phyloP scores from a whole-genome alignment of 1,140 invertebrate genomes.

The Pseudachorutes palmiensis region DNA sequence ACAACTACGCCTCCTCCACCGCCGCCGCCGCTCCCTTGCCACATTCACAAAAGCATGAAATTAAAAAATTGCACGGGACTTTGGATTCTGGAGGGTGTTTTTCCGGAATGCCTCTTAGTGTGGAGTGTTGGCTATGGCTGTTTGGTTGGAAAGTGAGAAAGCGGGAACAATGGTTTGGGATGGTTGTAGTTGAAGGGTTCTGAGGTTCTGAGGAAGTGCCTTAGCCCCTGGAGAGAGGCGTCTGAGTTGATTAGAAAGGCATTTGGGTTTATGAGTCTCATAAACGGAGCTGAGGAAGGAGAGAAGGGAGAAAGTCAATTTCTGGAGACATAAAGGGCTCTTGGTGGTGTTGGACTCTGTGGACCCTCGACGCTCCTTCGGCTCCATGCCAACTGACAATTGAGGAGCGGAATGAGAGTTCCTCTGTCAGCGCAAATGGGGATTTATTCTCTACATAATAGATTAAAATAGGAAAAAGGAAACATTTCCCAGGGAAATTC shows the following conservation, averaged over 20 bases:
- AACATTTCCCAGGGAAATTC: slow-evolving; percentile 13
- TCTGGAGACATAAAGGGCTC: slow-evolving; percentile 4
- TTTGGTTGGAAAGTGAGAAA: too few species aligned
- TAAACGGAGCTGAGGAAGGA: background rate
- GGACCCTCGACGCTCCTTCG: slow-evolving; percentile 17
- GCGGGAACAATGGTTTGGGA: too few species aligned
- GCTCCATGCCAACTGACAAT: slow-evolving; percentile 38
- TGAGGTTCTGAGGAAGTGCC: too few species aligned
- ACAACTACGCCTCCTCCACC: background rate
- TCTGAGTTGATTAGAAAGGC: slow-evolving; percentile 25
- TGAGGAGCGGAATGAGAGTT: slow-evolving; percentile 32
- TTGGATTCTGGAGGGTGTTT: too few species aligned
- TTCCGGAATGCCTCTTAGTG: too few species aligned
- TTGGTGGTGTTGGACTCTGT: slow-evolving; percentile 7
- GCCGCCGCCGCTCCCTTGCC: background rate
- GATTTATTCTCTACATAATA: slow-evolving; percentile 38
- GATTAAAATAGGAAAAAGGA: slow-evolving; percentile 35
- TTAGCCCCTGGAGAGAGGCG: background rate
- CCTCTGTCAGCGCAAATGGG: slow-evolving; percentile 38
- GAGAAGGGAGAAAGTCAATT: slow-evolving; percentile 1
- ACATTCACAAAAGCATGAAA: too few species aligned
- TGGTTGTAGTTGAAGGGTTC: too few species aligned
- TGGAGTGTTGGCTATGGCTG: too few species aligned
- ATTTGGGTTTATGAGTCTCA: slow-evolving; percentile 14
- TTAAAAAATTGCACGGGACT: too few species aligned